A percentile compares a stretch with the other conserved stretches of the same genome.
phyloP scores from a whole-genome alignment of 1,140 invertebrate genomes.

The Drosophila pandora region DNA sequence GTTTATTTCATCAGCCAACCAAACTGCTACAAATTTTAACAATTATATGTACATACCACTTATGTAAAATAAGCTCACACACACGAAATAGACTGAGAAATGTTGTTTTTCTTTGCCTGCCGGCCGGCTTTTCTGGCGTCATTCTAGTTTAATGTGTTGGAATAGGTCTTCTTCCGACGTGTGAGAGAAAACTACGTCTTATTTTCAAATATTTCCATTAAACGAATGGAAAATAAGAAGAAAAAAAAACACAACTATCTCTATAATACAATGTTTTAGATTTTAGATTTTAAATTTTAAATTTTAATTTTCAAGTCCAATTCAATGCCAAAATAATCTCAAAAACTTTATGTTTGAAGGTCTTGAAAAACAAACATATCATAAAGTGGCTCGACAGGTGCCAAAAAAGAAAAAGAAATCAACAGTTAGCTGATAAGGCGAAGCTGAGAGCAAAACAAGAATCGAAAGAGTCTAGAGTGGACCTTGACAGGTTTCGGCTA shows the following conservation, averaged over 20 bases:
- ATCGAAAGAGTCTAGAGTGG: constrained; percentile 36
- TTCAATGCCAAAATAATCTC: neutral
- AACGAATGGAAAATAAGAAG: too few relatives aligned
- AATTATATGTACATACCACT: neutral
- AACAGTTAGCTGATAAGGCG: constrained; percentile 22
- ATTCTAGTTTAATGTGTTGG: neutral
- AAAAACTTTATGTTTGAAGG: neutral
- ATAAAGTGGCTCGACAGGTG: constrained; percentile 6
- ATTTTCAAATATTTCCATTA: neutral
- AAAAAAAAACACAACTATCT: too few relatives aligned
- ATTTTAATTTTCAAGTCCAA: neutral
- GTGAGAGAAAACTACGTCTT: neutral
- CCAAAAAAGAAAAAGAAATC: constrained; percentile 24
- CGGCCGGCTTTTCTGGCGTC: constrained; percentile 8
- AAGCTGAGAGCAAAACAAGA: constrained; percentile 63
- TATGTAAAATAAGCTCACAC: constrained; percentile 1
- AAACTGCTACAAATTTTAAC: neutral
- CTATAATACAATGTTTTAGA: too few relatives aligned
- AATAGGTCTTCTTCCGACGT: neutral
- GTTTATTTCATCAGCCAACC: constrained; percentile 12
- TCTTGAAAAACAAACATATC: neutral
- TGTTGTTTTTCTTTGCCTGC: neutral
- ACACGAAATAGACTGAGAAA: neutral
- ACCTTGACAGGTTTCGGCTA: constrained; percentile 48
- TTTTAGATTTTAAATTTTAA: too few relatives aligned